phyloP scores from a whole-genome alignment of 2,797 vertebrate genomes.

The Atherinosoma microstoma region DNA sequence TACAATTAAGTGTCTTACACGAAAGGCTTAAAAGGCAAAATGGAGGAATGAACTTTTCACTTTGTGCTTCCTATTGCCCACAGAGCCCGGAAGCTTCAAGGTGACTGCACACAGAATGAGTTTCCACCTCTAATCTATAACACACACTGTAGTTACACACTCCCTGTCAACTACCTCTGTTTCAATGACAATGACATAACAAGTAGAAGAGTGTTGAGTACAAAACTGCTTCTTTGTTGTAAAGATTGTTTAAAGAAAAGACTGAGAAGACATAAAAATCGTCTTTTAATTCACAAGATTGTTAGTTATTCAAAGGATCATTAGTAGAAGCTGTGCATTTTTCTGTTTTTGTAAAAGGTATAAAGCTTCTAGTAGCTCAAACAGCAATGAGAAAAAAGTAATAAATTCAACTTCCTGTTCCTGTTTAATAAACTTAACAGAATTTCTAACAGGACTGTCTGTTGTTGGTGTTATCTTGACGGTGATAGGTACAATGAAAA shows the following conservation, averaged over 20 bases:
- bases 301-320: not conserved
- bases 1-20: constrained; percentile 1
- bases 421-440: not conserved
- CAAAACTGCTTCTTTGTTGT: constrained; percentile 13
- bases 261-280: not conserved
- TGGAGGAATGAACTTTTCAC: constrained; percentile 36
- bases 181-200: constrained; percentile 40
- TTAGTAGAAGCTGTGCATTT: not conserved
- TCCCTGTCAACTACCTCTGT: constrained; percentile 17
- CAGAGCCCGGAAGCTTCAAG: constrained; percentile 52
- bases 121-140: constrained; percentile 71
- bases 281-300: not conserved
- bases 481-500: not conserved
- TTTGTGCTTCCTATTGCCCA: constrained; percentile 35
- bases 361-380: not conserved
- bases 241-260: not conserved
- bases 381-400: not conserved
- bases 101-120: constrained; percentile 61
- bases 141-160: constrained; percentile 42
- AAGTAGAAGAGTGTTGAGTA: not conserved
- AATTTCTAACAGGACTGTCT: not conserved
- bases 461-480: not conserved
- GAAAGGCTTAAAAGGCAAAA: constrained; percentile 16
- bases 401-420: not conserved
- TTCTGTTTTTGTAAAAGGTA: not conserved